These are phyloP conservation scores for Doryteuthis pealeii DNA, from an alignment of 1,140 invertebrate genomes.

Conservation along the genomic window DNA sequence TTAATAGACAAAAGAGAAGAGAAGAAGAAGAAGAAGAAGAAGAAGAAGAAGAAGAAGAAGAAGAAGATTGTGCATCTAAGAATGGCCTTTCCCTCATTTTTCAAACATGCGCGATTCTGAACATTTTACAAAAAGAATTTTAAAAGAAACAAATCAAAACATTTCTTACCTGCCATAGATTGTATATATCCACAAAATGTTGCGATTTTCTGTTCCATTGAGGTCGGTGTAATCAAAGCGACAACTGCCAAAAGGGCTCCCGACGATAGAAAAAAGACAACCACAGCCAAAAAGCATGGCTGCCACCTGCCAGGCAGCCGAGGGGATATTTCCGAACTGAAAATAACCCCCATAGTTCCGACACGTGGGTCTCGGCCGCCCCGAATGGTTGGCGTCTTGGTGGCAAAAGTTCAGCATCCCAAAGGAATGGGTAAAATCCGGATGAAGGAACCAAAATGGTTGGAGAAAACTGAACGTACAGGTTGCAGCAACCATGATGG, in stretches of 20 bases:
- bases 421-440: conserved; percentile 40
- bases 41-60: too few relatives aligned
- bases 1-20: too few relatives aligned
- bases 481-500: conserved; percentile 47
- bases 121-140: too few relatives aligned
- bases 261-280: conserved; percentile 42
- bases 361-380: conserved; percentile 30
- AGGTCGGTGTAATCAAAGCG: conserved; percentile 15
- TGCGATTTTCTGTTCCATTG: conserved; percentile 19
- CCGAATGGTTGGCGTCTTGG: neutral
- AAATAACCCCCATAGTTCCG: conserved; percentile 46
- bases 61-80: too few relatives aligned
- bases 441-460: conserved; percentile 51
- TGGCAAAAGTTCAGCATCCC: conserved; percentile 44
- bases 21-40: too few relatives aligned
- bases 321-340: conserved; percentile 43
- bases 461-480: conserved; percentile 49
- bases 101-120: too few relatives aligned
- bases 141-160: neutral
- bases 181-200: conserved; percentile 28
- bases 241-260: conserved; percentile 35
- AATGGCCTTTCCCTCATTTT: too few relatives aligned
- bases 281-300: conserved; percentile 53
- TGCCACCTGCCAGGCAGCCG: conserved; percentile 50
- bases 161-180: conserved; percentile 27